These are phyloP conservation scores for Brachyhypopomus occidentalis DNA, from an alignment of 2,113 vertebrate genomes.

Conservation along the genomic window DNA sequence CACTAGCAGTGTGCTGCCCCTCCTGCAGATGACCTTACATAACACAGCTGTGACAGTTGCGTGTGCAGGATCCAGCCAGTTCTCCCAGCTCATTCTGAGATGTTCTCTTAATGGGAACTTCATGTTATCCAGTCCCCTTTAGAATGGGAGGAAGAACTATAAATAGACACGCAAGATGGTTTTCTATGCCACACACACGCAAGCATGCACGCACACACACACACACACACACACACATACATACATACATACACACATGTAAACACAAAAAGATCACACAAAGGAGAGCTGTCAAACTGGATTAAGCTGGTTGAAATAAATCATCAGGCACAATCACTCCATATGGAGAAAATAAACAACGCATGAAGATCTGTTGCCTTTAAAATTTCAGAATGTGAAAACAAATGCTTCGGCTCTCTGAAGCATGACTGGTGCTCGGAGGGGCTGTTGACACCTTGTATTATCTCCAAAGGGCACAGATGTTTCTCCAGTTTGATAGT, in stretches of 20 bases:
- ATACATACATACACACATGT: no score
- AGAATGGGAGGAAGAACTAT: no score
- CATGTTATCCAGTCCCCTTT: not conserved
- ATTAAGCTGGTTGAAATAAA: not conserved
- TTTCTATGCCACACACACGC: no score
- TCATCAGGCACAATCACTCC: not conserved
- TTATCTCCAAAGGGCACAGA: constrained; percentile 4
- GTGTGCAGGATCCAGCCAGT: not conserved
- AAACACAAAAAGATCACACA: no score
- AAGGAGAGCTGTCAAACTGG: not conserved
- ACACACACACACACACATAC: no score
- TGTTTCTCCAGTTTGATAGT: constrained; percentile 15
- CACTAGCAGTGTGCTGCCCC: not conserved
- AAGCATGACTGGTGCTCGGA: not conserved
- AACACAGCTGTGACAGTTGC: not conserved
- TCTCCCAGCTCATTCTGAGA: not conserved
- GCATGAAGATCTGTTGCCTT: not conserved
- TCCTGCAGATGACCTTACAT: constrained; percentile 2
- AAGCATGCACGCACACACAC: no score
- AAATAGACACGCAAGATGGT: no score
- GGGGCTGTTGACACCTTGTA: not conserved
- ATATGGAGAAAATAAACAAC: not conserved
- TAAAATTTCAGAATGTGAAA: not conserved
- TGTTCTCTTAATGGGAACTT: not conserved
- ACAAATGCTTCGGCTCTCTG: constrained; percentile 1